phyloP scores from a whole-genome alignment of 1,140 invertebrate species.

The Pissodes strobi region DNA sequence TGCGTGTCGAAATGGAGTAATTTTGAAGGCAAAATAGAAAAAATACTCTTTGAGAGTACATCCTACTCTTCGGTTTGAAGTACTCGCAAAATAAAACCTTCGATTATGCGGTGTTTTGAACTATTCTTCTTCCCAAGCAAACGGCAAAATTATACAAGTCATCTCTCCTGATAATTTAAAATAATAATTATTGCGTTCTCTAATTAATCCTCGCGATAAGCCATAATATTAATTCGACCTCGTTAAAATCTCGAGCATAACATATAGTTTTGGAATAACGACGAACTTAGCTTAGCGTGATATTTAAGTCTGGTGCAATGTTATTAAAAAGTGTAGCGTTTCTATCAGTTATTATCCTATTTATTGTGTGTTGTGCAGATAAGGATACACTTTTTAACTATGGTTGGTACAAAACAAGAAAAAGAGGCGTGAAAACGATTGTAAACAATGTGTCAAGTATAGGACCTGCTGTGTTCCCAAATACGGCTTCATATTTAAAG shows the following conservation, averaged over 20 bases:
- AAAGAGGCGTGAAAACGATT: slow-evolving; percentile 11
- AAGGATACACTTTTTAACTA: slow-evolving; percentile 7
- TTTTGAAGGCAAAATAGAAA: too few relatives aligned
- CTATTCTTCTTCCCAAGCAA: neutral
- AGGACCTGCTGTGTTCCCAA: slow-evolving; percentile 12
- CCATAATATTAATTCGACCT: slow-evolving; percentile 4
- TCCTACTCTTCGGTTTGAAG: too few relatives aligned
- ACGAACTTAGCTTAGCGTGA: neutral
- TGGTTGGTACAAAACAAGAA: slow-evolving; percentile 24
- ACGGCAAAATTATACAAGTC: neutral
- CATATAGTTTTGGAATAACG: neutral
- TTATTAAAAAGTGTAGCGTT: neutral
- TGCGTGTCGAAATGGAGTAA: too few relatives aligned
- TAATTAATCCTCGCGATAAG: slow-evolving; percentile 17
- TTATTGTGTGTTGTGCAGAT: neutral
- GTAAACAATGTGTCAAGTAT: slow-evolving; percentile 15
- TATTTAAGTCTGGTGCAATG: neutral
- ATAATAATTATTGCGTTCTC: slow-evolving; percentile 1
- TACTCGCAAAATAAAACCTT: neutral
- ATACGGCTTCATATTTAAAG: slow-evolving; percentile 17
- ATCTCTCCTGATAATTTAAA: neutral
- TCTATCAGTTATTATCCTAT: neutral
- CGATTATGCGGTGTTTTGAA: neutral
- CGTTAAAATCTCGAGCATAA: slow-evolving; percentile 1
- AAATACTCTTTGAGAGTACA: too few relatives aligned